phyloP scores from a whole-genome alignment of 2,113 vertebrate species.

The Antennarius striatus region DNA sequence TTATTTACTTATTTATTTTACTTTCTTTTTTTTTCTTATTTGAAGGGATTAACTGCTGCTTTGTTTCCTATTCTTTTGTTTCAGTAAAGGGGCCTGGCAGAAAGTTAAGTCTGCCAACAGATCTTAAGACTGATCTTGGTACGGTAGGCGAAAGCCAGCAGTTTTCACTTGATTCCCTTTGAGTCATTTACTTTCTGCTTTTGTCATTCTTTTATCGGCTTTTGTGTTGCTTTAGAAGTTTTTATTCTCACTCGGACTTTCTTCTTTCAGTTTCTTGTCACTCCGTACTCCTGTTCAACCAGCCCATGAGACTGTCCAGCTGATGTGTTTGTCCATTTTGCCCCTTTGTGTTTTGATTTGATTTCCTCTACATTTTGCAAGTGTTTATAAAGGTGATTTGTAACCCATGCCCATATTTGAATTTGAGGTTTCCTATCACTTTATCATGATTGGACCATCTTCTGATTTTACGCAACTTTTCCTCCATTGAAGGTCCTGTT shows the following conservation, averaged over 20 bases:
- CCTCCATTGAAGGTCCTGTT: constrained; percentile 67
- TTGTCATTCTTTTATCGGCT: constrained; percentile 57
- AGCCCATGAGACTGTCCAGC: constrained; percentile 52
- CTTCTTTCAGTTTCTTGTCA: constrained; percentile 55
- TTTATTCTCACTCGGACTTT: constrained; percentile 41
- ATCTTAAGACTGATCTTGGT: constrained; percentile 99
- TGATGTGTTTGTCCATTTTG: constrained; percentile 58
- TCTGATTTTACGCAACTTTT: constrained; percentile 63
- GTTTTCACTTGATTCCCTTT: constrained; percentile 76
- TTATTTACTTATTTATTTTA: constrained; percentile 9
- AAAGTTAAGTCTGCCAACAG: constrained; percentile 99
- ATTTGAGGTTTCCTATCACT: constrained; percentile 67
- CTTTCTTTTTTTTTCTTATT: constrained; percentile 71
- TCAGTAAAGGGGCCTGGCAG: constrained; percentile 97
- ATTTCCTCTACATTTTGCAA: constrained; percentile 82
- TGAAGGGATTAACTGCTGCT: constrained; percentile 88
- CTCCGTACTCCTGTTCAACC: constrained; percentile 49
- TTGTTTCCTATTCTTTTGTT: constrained; percentile 98
- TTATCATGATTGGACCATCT: constrained; percentile 71
- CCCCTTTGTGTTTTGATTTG: constrained; percentile 13
- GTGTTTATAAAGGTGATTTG: constrained; percentile 80
- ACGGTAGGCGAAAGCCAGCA: constrained; percentile 96
- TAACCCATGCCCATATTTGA: constrained; percentile 73
- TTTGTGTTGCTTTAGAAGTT: constrained; percentile 49
- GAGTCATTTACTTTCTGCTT: constrained; percentile 67